Conservation (phyloP, 2,113 vertebrate genomes). For the Syngnathus scovelli region DNA sequence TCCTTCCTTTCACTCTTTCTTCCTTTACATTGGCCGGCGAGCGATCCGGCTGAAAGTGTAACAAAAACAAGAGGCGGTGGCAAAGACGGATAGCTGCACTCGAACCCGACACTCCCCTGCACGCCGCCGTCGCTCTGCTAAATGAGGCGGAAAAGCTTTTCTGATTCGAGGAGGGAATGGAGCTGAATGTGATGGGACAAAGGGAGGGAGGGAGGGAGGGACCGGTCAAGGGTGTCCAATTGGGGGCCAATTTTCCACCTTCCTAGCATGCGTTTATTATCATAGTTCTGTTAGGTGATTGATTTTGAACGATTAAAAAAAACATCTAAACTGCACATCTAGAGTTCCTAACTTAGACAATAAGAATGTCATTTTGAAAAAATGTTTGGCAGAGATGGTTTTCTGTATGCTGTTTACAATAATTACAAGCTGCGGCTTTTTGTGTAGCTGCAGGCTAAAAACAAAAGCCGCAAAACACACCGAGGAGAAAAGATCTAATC, state of each 20-base stretch:
- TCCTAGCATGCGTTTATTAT: background rate
- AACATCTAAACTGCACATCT: no score
- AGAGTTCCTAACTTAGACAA: background rate
- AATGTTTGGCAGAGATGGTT: constrained; percentile 26
- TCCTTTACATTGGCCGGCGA: background rate
- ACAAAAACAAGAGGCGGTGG: background rate
- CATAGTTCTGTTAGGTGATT: background rate
- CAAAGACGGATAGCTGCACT: constrained; percentile 50
- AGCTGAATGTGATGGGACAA: background rate
- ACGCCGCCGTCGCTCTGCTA: constrained; percentile 62
- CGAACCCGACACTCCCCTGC: constrained; percentile 55
- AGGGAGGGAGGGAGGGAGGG: background rate
- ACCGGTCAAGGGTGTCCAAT: background rate
- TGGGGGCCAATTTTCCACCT: background rate
- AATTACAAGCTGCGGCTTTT: constrained; percentile 36
- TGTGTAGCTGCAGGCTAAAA: constrained; percentile 30
- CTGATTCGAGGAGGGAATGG: constrained; percentile 1
- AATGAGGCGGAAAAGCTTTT: constrained; percentile 57
- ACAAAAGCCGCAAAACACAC: constrained; percentile 3
- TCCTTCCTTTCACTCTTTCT: background rate
- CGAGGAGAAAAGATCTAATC: constrained; percentile 36
- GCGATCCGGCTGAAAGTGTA: background rate
- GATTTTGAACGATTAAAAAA: no score
- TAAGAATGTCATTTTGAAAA: background rate
- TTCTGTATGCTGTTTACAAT: constrained; percentile 22